A percentile compares a stretch with the other conserved stretches of the same genome.
Conservation (phyloP, 2,797 vertebrate species). For the Liasis olivaceus region DNA sequence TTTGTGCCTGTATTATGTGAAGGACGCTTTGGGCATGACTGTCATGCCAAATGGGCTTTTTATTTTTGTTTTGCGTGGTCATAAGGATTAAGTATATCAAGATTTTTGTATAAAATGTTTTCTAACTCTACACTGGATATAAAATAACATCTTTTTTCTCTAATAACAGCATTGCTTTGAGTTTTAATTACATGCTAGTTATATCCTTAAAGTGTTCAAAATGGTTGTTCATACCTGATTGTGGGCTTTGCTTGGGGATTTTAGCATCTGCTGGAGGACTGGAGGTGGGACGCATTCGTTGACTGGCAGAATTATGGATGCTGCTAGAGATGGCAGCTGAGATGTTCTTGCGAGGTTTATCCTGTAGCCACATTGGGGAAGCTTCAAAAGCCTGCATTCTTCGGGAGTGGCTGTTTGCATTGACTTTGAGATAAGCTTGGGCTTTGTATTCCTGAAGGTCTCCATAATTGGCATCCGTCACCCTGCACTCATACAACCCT, state of each 20-base stretch:
- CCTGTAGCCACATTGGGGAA: slow-evolving; percentile 91
- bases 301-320: slow-evolving; percentile 81
- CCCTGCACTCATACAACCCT: slow-evolving; percentile 91
- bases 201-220: slow-evolving; percentile 67
- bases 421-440: slow-evolving; percentile 91
- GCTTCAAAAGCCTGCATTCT: slow-evolving; percentile 88
- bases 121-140: background rate
- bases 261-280: slow-evolving; percentile 87
- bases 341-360: slow-evolving; percentile 88
- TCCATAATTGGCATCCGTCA: slow-evolving; percentile 92
- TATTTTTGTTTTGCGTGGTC: background rate
- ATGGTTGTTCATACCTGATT: slow-evolving; percentile 87
- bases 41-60: background rate
- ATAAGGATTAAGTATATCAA: background rate
- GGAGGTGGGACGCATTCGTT: slow-evolving; percentile 82
- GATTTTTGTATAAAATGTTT: background rate
- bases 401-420: slow-evolving; percentile 81
- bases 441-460: slow-evolving; percentile 93
- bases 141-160: background rate
- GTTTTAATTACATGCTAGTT: slow-evolving; percentile 37
- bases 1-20: background rate
- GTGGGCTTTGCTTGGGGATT: slow-evolving; percentile 87
- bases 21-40: background rate
- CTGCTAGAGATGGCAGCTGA: slow-evolving; percentile 79
- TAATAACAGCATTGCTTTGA: background rate